Percentiles rank a stretch among this genome's conserved stretches.
Conservation (phyloP, 2,888 invertebrate genomes). For the Timema cristinae region DNA sequence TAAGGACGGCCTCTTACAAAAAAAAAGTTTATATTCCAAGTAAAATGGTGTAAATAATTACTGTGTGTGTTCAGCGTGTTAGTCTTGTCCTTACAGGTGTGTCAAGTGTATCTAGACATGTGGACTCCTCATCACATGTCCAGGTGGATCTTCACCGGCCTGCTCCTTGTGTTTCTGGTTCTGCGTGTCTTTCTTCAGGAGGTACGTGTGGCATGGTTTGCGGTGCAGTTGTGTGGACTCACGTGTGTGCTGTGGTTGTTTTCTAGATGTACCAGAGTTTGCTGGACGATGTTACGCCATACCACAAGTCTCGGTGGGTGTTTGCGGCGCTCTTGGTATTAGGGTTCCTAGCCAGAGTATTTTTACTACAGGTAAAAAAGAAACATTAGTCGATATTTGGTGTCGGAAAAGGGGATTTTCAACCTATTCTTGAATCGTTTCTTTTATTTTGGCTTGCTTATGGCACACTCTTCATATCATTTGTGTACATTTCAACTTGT, state of each 20-base stretch:
- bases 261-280: slow-evolving; percentile 74
- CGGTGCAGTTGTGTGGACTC: slow-evolving; percentile 11
- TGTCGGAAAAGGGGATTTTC: no score
- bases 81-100: neutral
- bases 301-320: slow-evolving; percentile 74
- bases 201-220: slow-evolving; percentile 5
- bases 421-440: no score
- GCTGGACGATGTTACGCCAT: slow-evolving; percentile 83
- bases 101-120: neutral
- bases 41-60: neutral
- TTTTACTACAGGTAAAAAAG: slow-evolving; percentile 69
- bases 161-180: slow-evolving; percentile 22
- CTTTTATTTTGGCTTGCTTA: no score
- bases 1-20: no score
- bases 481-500: no score
- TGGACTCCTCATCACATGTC: neutral
- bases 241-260: slow-evolving; percentile 27
- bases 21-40: neutral
- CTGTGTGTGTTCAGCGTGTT: neutral
- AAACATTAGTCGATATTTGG: neutral
- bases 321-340: slow-evolving; percentile 65
- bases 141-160: neutral
- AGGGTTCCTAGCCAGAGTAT: slow-evolving; percentile 74
- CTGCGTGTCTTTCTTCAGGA: slow-evolving; percentile 7
- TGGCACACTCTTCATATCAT: no score